phyloP scores from a whole-genome alignment of 2,888 invertebrate species.

The Exephanes ischioxanthus region DNA sequence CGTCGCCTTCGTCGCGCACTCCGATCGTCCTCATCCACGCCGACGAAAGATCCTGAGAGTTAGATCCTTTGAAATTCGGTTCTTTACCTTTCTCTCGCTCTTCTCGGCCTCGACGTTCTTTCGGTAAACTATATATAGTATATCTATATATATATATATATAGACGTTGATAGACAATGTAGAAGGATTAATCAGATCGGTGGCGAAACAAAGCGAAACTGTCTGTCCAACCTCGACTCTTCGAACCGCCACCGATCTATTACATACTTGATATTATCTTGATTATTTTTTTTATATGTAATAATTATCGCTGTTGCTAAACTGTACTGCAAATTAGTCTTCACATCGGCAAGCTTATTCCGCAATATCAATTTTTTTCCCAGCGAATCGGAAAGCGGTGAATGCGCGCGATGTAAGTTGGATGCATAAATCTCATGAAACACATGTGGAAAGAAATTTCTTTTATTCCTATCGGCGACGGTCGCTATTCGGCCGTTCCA shows the following conservation, averaged over 20 bases:
- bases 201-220: background rate
- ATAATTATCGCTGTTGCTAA: no score
- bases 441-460: background rate
- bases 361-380: no score
- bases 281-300: no score
- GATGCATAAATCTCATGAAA: background rate
- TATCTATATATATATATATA: background rate
- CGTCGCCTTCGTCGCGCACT: conserved; percentile 33
- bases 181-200: background rate
- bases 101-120: conserved; percentile 53
- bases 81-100: conserved; percentile 27
- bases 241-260: background rate
- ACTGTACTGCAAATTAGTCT: no score
- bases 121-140: background rate
- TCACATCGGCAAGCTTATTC: no score
- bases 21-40: conserved; percentile 33
- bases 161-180: background rate
- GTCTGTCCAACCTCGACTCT: background rate
- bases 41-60: conserved; percentile 43
- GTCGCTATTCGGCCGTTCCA: background rate
- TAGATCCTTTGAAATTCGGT: conserved; percentile 33
- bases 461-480: background rate
- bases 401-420: background rate
- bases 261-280: no score
- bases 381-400: no score